These are phyloP conservation scores for Aurelia sp. DNA, from an alignment of 30 jellyfish, hydroid and myxozoan species.

Conservation along the genomic window DNA sequence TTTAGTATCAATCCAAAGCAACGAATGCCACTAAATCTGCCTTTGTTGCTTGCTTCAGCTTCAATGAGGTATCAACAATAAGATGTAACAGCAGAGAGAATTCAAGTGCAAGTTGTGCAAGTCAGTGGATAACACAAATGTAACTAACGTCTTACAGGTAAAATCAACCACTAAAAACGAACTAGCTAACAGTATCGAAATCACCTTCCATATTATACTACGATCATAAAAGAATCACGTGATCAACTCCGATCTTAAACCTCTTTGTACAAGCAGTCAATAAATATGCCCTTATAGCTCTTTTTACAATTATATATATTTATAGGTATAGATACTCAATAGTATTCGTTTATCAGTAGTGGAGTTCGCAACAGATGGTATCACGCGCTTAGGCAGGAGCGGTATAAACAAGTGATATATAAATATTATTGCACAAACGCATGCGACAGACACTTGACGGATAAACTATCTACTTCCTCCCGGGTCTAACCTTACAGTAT, in stretches of 20 bases:
- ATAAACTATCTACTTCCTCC: too few relatives aligned
- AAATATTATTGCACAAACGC: too few relatives aligned
- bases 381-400: too few relatives aligned
- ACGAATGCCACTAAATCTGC: too few relatives aligned
- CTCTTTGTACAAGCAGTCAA: conserved; percentile 67
- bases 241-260: conserved; percentile 42
- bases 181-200: conserved; percentile 34
- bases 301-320: conserved; percentile 50
- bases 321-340: background rate
- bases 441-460: too few relatives aligned
- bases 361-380: background rate
- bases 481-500: too few relatives aligned
- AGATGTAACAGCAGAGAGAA: background rate
- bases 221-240: conserved; percentile 8
- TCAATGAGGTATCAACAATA: background rate
- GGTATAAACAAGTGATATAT: too few relatives aligned
- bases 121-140: conserved; percentile 13
- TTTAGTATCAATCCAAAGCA: too few relatives aligned
- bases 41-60: too few relatives aligned
- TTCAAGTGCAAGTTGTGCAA: background rate
- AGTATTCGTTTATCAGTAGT: background rate
- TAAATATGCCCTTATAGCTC: conserved; percentile 68
- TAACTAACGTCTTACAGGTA: conserved; percentile 29
- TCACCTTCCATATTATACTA: background rate
- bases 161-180: conserved; percentile 36